Evolutionary conservation across 2,888 invertebrate genomes (phyloP), one percentile per base, ranked within the genome.

Genomic region (Troilus luridus): DNA sequence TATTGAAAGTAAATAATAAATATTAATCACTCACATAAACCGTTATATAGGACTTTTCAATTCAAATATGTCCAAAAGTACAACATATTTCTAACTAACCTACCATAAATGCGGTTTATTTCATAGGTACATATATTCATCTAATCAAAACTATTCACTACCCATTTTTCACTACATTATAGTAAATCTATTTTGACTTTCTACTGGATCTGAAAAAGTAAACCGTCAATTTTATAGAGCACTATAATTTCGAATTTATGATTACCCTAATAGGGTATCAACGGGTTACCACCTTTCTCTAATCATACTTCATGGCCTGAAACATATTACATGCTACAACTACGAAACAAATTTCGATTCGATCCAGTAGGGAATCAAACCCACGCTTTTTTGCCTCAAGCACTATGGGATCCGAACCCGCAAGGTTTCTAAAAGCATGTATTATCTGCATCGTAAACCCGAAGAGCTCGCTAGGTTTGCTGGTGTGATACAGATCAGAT

Each of bases 311-410:
- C 8, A 77, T 41, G 27, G 17, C 17, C 41, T 41, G 72, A 77
- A 41, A 41, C 12, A 8, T 24, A 77, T 77, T 77, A 41, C 72
- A 41, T 77, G 72, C 17, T 77, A 77, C 19, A 17, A 17, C 41
- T 19, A 77, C 72, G 72, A 77, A 77, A 77, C 72, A 77, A 77
- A 77, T 77, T 77, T 77, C 72, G 9, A 77, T 77, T 77, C 17
- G 72, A 77, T 77, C 72, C 72, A 77, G 27, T 77, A 41, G 9
- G 72, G 41, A 41, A 24, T 77, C 72, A 41, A 77, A 77, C 72
- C 72, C 9, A 77, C 41, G 72, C 72, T 8, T 77, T 27, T 77
- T 77, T 9, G 72, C 72, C 72, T 77, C 72, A 41, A 41, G 72
- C 72, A 41, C 17, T 77, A 19, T 21, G 17, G 72, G 41, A 77